These are phyloP conservation scores for Sepiola atlantica DNA, from an alignment of 2,888 invertebrate genomes.

Conservation along the genomic window DNA sequence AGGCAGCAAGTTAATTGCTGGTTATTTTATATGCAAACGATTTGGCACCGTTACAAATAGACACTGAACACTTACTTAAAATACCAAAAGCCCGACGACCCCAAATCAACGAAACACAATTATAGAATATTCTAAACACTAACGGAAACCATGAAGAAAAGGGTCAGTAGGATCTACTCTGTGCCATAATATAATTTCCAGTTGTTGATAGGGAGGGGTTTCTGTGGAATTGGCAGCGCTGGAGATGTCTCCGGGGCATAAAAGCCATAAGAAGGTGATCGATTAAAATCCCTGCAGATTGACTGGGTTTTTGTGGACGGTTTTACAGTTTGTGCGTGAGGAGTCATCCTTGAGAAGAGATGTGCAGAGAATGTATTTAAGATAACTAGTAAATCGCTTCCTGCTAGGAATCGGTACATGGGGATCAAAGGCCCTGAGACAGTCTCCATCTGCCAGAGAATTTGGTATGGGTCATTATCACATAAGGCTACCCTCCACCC, in stretches of 20 bases:
- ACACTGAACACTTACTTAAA: too few relatives aligned
- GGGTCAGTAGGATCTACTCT: background rate
- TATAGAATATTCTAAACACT: too few relatives aligned
- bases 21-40: too few relatives aligned
- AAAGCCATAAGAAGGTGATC: background rate
- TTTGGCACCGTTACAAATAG: too few relatives aligned
- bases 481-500: background rate
- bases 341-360: background rate
- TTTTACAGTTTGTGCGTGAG: background rate
- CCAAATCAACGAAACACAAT: too few relatives aligned
- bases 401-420: background rate
- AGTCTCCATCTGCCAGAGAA: constrained; percentile 1
- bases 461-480: constrained; percentile 32
- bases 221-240: background rate
- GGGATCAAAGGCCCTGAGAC: background rate
- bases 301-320: background rate
- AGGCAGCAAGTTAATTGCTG: too few relatives aligned
- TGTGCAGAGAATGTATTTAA: background rate
- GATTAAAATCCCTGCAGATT: background rate
- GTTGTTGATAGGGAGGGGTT: background rate
- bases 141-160: background rate
- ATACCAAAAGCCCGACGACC: too few relatives aligned
- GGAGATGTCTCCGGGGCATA: background rate
- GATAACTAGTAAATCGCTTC: background rate
- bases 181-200: background rate